Evolutionary conservation across 2,888 invertebrate species (phyloP), one percentile per base, ranked within the genome.

Genomic region (Cybosia mesomella): DNA sequence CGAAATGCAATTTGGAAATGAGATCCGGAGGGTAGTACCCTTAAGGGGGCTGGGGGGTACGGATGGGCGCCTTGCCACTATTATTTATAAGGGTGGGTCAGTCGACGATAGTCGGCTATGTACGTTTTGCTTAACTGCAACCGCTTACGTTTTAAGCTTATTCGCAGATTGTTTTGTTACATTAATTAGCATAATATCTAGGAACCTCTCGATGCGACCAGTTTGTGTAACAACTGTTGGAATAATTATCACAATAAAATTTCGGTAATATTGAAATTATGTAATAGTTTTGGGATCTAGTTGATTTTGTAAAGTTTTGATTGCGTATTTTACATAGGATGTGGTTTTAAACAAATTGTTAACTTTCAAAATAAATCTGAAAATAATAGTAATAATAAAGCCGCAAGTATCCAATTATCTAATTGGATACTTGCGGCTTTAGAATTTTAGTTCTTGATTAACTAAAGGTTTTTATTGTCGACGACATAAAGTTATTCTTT

Each of bases 41-140:
- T 92, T 89, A 86, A 87, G 88, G 90, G 89, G 91, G 87, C 73
- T 75, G 76, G 85, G 86, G 83, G 86, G 89, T 89, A 89, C 88
- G 88, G 84, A 85, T 83, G 87, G 90, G 89, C 80, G 90, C 88
- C 90, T 92, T 92, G 89, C 93, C 92, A 93, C 94, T 94, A 94
- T 94, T 95, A 95, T 94, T 95, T 94, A 94, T 94, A 94, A 93
- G 94, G 94, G 91, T 90, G 93, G 93, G 94, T 93, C 93, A 93
- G 92, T 86, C 87, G 86, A 86, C 89, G 92, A 91, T 92, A 91
- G 91, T 88, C 87, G 83, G 83, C 79, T 78, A 74, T 81, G 75
- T 79, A 81, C 77, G 79, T 78, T 80, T 84, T 73, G 81, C 75
- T 80, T 80, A 75, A 80, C 82, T 90, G 91, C 89, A 89, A 80